These are phyloP conservation scores for Mesopsocus fuscifrons DNA, from an alignment of 2,888 invertebrate genomes.

Conservation along the genomic window DNA sequence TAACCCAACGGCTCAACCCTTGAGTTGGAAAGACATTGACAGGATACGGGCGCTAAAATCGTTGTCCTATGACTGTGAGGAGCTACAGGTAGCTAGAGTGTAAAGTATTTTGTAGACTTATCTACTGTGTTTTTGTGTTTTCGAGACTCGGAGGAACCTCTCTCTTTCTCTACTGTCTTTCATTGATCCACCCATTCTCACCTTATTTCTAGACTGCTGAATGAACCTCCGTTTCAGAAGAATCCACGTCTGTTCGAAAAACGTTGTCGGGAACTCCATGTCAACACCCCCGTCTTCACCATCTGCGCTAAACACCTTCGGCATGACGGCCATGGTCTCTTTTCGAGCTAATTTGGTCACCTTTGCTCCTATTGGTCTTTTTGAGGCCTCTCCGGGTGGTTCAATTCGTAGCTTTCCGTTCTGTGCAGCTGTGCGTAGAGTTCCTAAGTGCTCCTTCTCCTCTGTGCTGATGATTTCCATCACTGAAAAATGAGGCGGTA, in stretches of 20 bases:
- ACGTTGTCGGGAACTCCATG: slow-evolving; percentile 30
- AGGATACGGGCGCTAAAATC: too few species aligned
- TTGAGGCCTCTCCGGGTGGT: slow-evolving; percentile 12
- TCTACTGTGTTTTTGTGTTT: too few species aligned
- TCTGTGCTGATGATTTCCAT: slow-evolving; percentile 24
- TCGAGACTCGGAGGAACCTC: too few species aligned
- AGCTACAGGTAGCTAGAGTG: too few species aligned
- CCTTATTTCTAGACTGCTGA: slow-evolving; percentile 34
- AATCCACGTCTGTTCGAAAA: slow-evolving; percentile 32
- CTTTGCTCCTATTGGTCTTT: slow-evolving; percentile 2
- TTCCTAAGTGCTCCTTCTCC: slow-evolving; percentile 20
- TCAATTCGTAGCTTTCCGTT: slow-evolving; percentile 25
- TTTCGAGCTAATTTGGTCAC: slow-evolving; percentile 17
- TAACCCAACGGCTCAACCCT: too few species aligned
- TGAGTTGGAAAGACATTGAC: too few species aligned
- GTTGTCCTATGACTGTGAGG: too few species aligned
- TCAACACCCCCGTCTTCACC: not conserved
- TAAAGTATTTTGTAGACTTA: too few species aligned
- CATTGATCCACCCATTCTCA: too few species aligned
- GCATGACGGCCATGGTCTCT: slow-evolving; percentile 16
- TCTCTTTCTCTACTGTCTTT: too few species aligned
- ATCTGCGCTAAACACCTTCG: slow-evolving; percentile 13
- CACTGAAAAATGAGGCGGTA: slow-evolving; percentile 21
- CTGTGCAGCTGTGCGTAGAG: slow-evolving; percentile 22
- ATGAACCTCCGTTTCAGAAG: slow-evolving; percentile 32